Percentiles rank a stretch among this genome's conserved stretches.
Conservation (phyloP, 2,113 vertebrate genomes). For the Aramus guarauna region DNA sequence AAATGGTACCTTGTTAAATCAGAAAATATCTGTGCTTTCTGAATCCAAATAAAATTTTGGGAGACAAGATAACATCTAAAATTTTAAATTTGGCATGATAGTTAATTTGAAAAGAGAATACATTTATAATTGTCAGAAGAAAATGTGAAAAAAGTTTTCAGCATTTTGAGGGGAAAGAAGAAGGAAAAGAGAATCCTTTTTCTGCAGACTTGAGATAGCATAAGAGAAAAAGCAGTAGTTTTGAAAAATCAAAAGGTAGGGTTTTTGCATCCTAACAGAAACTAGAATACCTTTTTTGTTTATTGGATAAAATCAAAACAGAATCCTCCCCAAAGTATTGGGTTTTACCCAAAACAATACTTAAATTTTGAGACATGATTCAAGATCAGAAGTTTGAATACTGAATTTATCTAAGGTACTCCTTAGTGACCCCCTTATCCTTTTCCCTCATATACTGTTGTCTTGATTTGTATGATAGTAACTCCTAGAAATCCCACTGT, state of each 20-base stretch:
- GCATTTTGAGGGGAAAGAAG: not conserved
- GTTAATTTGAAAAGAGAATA: not conserved
- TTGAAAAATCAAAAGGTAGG: not conserved
- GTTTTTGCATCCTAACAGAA: not conserved
- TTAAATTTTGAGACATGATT: not conserved
- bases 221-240: not conserved
- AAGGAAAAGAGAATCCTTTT: not conserved
- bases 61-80: not conserved
- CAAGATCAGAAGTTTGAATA: not conserved
- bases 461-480: not conserved
- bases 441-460: not conserved
- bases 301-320: not conserved
- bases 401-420: not conserved
- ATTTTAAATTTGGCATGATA: not conserved
- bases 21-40: not conserved
- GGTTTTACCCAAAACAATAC: not conserved
- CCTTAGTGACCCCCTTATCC: not conserved
- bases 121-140: not conserved
- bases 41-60: not conserved
- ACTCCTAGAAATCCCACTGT: not conserved
- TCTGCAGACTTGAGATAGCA: not conserved
- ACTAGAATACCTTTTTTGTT: not conserved
- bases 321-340: accelerated
- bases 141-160: not conserved
- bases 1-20: not conserved